Evolutionary conservation across 1,140 invertebrate genomes (phyloP).

Genomic region (Drosophila saltans): DNA sequence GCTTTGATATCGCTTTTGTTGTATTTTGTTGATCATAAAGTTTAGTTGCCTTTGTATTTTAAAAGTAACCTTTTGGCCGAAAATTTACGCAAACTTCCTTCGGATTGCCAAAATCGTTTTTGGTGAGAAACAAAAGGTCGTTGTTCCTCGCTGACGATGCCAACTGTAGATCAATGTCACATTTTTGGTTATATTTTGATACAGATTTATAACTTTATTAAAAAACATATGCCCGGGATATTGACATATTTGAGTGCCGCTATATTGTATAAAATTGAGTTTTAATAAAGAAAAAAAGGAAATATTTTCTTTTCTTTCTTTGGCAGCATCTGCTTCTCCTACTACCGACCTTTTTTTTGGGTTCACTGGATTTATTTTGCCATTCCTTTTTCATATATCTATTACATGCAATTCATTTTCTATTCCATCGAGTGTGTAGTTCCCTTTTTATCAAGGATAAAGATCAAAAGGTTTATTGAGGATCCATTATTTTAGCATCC

Average conservation of each 20-base stretch:
- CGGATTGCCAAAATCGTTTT: constrained; percentile 12
- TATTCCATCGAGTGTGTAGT: background rate
- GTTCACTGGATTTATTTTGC: background rate
- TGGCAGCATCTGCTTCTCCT: background rate
- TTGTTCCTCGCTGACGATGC: constrained; percentile 19
- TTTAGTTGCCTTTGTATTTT: constrained; percentile 45
- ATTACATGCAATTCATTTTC: constrained; percentile 2
- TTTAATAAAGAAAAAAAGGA: background rate
- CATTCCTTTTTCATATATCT: background rate
- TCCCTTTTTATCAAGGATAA: background rate
- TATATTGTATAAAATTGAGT: background rate
- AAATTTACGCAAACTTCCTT: constrained; percentile 61
- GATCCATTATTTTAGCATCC: background rate
- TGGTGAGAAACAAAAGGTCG: constrained; percentile 63
- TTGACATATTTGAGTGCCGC: constrained; percentile 24
- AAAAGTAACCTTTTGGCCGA: constrained; percentile 58
- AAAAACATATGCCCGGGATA: constrained; percentile 31
- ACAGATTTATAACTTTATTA: constrained; percentile 80
- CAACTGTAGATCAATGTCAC: constrained; percentile 76
- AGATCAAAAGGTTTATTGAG: background rate
- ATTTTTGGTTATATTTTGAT: constrained; percentile 58
- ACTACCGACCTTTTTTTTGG: background rate
- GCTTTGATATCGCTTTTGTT: constrained; percentile 59
- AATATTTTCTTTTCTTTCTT: background rate
- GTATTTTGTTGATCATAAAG: constrained; percentile 67